Evolutionary conservation across 2,888 invertebrate species (phyloP).

Genomic region (Machimus atricapillus): DNA sequence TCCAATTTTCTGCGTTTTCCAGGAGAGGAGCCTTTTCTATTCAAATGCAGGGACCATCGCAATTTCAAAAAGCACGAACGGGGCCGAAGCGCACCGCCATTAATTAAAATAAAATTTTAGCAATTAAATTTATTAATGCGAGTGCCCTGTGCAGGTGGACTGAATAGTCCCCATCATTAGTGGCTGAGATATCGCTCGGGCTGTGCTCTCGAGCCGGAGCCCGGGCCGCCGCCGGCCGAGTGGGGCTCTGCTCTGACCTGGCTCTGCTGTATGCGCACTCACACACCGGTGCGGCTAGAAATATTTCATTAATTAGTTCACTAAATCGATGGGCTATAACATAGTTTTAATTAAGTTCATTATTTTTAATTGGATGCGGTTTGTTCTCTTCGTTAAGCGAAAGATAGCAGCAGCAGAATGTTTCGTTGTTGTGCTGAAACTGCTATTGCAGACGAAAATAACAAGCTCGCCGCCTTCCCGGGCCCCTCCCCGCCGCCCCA

Average conservation of each 20-base stretch:
- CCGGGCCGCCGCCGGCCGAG: background rate
- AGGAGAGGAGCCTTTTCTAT: background rate
- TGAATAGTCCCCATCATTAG: conserved; percentile 32
- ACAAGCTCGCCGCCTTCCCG: conserved; percentile 33
- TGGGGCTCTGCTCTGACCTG: background rate
- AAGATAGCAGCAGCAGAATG: conserved; percentile 45
- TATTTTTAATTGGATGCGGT: conserved; percentile 54
- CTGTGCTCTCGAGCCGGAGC: background rate
- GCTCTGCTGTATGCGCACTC: background rate
- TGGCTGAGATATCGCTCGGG: conserved; percentile 2
- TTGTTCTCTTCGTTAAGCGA: conserved; percentile 51
- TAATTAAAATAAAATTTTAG: conserved; percentile 42
- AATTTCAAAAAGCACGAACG: conserved; percentile 3
- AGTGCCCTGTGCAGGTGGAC: conserved; percentile 30
- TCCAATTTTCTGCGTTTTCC: conserved; percentile 15
- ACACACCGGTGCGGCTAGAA: conserved; percentile 49
- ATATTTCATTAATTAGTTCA: conserved; percentile 54
- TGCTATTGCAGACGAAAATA: conserved; percentile 39
- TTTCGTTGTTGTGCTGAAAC: conserved; percentile 36
- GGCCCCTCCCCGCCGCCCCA: background rate
- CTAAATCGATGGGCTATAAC: conserved; percentile 54
- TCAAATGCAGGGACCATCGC: background rate
- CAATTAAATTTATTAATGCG: conserved; percentile 40
- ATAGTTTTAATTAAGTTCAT: conserved; percentile 54
- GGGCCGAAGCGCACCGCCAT: conserved; percentile 1